Evolutionary conservation across 2,888 invertebrate species (phyloP), one percentile per base, ranked within the genome.

Genomic region (Plusia festucae): DNA sequence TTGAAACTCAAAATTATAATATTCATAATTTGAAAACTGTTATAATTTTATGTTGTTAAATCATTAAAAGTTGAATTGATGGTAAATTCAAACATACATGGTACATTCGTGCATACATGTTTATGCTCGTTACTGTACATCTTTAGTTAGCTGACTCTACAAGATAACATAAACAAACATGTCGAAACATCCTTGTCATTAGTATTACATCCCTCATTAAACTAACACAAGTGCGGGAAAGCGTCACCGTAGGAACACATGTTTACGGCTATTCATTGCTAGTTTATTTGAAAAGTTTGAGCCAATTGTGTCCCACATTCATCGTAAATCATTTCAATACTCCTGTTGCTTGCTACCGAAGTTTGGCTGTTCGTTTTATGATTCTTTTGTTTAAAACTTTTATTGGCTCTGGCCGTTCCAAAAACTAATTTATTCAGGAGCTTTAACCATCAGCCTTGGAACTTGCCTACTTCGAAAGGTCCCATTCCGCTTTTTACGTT

Each of bases 361-460:
- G 86, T 91, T 89, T 79, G 88, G 81, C 86, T 89, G 89, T 91
- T 91, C 89, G 85, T 92, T 94, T 94, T 95, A 95, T 93, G 93
- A 93, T 93, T 92, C 94, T 94, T 94, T 94, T 95, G 94, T 94
- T 94, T 93, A 90, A 93, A 94, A 94, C 93, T 93, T 95, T 93
- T 95, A 95, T 94, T 95, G 92, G 91, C 85, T 87, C 86, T 89
- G 85, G 88, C 88, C 88, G 91, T 90, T 90, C 90, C 91, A 86
- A 90, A 93, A 93, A 93, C 94, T 95, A 93, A 94, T 95, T 94
- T 94, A 94, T 94, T 93, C 94, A 91, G 90, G 91, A 90, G 85
- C 88, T 85, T 82, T 86, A 84, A 85, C 85, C 88, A 85, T 81
- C 83, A 87, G 84, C 93, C 92, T 93, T 91, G 90, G 85, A 90